Evolutionary conservation across 2,888 invertebrate species (phyloP).

Genomic region (Trachelus iudaicus): DNA sequence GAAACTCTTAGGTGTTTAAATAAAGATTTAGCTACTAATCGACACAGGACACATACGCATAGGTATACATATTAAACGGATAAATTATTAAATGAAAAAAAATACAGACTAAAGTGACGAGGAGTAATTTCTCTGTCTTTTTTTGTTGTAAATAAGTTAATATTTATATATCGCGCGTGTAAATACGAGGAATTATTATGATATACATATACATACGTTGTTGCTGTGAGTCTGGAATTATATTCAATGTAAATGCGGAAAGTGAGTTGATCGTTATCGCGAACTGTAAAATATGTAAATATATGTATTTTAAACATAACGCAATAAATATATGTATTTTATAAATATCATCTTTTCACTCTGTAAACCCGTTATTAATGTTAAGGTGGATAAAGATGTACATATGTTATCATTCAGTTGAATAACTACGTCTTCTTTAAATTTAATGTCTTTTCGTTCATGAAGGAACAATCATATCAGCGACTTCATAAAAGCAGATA

Average conservation of each 20-base stretch:
- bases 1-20: not conserved
- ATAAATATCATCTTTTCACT: slow-evolving; percentile 7
- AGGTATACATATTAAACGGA: slow-evolving; percentile 2
- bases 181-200: slow-evolving; percentile 17
- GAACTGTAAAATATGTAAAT: slow-evolving; percentile 22
- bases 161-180: slow-evolving; percentile 13
- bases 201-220: slow-evolving; percentile 15
- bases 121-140: not conserved
- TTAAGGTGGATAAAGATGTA: not conserved
- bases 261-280: slow-evolving; percentile 13
- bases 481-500: not conserved
- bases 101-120: not conserved
- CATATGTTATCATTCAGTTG: not conserved
- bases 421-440: not conserved
- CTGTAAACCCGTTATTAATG: not conserved
- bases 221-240: slow-evolving; percentile 20
- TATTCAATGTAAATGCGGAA: slow-evolving; percentile 9
- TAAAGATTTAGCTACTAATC: not conserved
- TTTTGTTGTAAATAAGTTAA: slow-evolving; percentile 17
- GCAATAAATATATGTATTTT: slow-evolving; percentile 23
- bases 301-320: slow-evolving; percentile 21
- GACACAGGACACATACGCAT: not conserved
- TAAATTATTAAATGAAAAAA: slow-evolving; percentile 1
- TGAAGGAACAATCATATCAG: not conserved
- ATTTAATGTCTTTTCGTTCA: not conserved